Conservation (phyloP, 37 sponge, comb jelly and placozoan species). For the Theonella swinhoei region DNA sequence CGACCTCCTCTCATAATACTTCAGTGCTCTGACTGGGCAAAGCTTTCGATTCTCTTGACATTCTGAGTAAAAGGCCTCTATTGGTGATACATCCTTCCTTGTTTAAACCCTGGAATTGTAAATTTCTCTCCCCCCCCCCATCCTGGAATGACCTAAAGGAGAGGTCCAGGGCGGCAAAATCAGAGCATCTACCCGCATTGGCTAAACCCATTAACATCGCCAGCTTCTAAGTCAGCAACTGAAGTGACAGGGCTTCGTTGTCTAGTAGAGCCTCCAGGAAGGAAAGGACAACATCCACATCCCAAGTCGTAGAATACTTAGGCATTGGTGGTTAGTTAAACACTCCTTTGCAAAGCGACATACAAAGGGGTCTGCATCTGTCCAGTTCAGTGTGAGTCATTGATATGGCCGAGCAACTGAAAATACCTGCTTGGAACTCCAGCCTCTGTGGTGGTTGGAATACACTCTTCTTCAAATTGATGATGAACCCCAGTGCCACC, state of each 20-base stretch:
- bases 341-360: not conserved
- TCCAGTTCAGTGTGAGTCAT: too few relatives aligned
- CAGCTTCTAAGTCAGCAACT: too few relatives aligned
- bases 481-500: slow-evolving; percentile 13
- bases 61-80: too few relatives aligned
- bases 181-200: too few relatives aligned
- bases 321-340: slow-evolving; percentile 13
- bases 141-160: not conserved
- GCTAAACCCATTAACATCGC: too few relatives aligned
- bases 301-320: slow-evolving; percentile 7
- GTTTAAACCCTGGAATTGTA: slow-evolving; percentile 9
- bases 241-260: too few relatives aligned
- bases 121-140: slow-evolving; percentile 29
- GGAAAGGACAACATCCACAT: not conserved
- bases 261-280: not conserved
- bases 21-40: slow-evolving; percentile 21
- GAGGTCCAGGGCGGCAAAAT: slow-evolving; percentile 7
- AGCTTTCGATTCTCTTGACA: slow-evolving; percentile 1
- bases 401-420: too few relatives aligned
- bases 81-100: slow-evolving; percentile 5
- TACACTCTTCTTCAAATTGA: slow-evolving; percentile 8
- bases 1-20: too few relatives aligned
- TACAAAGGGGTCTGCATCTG: slow-evolving; percentile 4
- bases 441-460: not conserved
- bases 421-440: slow-evolving; percentile 36